Conservation (phyloP, 2,888 invertebrate species). For the Cacoxenus indagator region DNA sequence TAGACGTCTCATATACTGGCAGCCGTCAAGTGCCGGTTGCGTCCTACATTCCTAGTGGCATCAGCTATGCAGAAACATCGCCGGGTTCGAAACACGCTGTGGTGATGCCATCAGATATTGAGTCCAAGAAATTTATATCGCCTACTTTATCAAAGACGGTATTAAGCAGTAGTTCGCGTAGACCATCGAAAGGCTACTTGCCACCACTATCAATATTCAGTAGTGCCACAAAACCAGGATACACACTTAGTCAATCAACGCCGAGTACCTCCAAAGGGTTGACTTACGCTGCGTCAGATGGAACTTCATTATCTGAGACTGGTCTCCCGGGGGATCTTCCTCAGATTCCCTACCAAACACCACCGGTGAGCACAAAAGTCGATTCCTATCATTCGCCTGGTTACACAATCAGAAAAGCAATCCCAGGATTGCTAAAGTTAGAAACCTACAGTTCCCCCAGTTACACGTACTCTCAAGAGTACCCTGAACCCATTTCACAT, state of each 20-base stretch:
- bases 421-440: slow-evolving; percentile 54
- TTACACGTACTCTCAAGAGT: slow-evolving; percentile 45
- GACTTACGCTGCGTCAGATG: slow-evolving; percentile 47
- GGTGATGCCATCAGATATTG: slow-evolving; percentile 72
- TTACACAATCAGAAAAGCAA: slow-evolving; percentile 70
- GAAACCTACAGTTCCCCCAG: slow-evolving; percentile 56
- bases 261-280: slow-evolving; percentile 53
- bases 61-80: slow-evolving; percentile 67
- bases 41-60: slow-evolving; percentile 62
- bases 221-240: slow-evolving; percentile 51
- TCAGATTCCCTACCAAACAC: slow-evolving; percentile 45
- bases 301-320: slow-evolving; percentile 28
- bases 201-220: slow-evolving; percentile 23
- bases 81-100: slow-evolving; percentile 68
- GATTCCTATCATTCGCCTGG: slow-evolving; percentile 68
- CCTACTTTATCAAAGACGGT: slow-evolving; percentile 64
- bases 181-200: slow-evolving; percentile 31
- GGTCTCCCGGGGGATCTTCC: slow-evolving; percentile 29
- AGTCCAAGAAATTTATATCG: slow-evolving; percentile 74
- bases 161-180: slow-evolving; percentile 22
- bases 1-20: slow-evolving; percentile 52
- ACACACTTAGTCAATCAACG: slow-evolving; percentile 55
- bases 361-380: slow-evolving; percentile 69
- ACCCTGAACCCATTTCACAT: slow-evolving; percentile 41
- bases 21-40: slow-evolving; percentile 60